Base-by-base conservation (phyloP, 2,797 vertebrate species). In the Bovichtus diacanthus region DNA sequence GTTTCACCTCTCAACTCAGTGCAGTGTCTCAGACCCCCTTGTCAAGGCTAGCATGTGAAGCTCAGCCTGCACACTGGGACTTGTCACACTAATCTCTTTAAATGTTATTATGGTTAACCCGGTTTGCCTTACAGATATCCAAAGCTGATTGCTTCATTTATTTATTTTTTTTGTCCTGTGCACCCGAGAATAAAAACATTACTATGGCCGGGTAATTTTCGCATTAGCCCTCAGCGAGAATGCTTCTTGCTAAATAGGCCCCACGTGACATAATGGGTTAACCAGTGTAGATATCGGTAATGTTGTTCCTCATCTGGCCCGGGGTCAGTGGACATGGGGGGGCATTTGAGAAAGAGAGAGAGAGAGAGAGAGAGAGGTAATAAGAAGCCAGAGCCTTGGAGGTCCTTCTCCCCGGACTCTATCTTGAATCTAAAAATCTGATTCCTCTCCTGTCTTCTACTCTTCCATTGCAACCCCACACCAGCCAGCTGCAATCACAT, bases 81-180 rank as follows among this genome's bases (percentile, higher is more conserved):
- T 88, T 92, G 86, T 92, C 90, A 88, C 62, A 71, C 87, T 90
- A 90, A 94, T 93, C 81, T 88, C 70, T 87, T 90, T 85, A 87
- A 93, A 92, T 92, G 79, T 91, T 93, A 88, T 95, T 89, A 88
- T 88, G 68, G 66, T 88, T n/a, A 88, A 92, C 87, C 76, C 18
- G 27, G 83, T 86, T 93, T 86, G 80, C 70, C 59, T 82, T 70
- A 34, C 74, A 74, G 81, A 89, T 83, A 83, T 81, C 75, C 63
- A 82, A 78, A 81, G 54, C 70, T 74, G 84, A 93, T 93, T 86
- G 68, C 82, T 82, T 92, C 88, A 88, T 70, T 9, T 13, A 64
- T 51, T 76, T 68, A 81, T 72, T 79, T 68, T 66, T 74, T 80
- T 68, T 71, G 13, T 69, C 39, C 51, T 75, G n/a, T n/a, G 47